Evolutionary conservation across 2,888 invertebrate species (phyloP).

Genomic region (Noctua janthina): DNA sequence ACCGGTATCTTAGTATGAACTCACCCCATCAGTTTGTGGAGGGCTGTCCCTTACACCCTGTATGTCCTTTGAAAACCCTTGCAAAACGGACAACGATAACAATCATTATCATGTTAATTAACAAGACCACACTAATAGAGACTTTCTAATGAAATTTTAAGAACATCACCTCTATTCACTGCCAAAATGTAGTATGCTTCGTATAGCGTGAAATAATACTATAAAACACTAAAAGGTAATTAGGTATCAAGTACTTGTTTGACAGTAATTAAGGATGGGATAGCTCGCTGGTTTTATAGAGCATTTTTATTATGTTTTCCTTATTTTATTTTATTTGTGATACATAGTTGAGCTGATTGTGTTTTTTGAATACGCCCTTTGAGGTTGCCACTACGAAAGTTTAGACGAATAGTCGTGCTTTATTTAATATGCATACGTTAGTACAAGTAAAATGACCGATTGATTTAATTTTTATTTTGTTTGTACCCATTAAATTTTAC

Average conservation of each 20-base stretch:
- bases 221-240: constrained; percentile 28
- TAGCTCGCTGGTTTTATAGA: neutral
- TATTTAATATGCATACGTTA: neutral
- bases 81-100: neutral
- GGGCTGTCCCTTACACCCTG: too few species aligned
- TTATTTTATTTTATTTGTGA: neutral
- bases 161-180: constrained; percentile 1
- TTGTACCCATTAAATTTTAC: too few species aligned
- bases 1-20: too few species aligned
- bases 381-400: neutral
- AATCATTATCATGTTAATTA: constrained; percentile 25
- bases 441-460: too few species aligned
- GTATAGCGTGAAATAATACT: constrained; percentile 51
- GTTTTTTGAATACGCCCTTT: neutral
- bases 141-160: constrained; percentile 46
- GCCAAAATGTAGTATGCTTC: constrained; percentile 38
- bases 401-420: neutral
- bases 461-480: too few species aligned
- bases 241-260: constrained; percentile 20
- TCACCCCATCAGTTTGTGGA: too few species aligned
- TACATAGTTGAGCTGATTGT: neutral
- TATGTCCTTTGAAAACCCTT: neutral
- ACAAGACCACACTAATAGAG: constrained; percentile 12
- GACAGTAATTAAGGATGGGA: constrained; percentile 6
- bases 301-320: neutral